These are phyloP conservation scores for Petroica traversi DNA, from an alignment of 2,113 vertebrate genomes.

Conservation along the genomic window DNA sequence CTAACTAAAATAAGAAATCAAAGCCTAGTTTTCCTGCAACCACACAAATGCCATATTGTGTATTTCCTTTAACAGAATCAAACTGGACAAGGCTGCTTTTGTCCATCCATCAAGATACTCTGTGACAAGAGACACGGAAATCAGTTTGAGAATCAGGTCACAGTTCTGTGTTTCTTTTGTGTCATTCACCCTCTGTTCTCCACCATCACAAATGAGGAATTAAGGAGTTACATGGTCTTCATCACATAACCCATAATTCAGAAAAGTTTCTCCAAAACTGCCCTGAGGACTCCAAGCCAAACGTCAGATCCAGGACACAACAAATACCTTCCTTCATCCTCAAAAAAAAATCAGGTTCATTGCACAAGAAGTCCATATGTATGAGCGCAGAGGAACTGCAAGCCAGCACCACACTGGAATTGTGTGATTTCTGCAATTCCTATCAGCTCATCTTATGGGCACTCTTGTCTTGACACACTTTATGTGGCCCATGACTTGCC, in stretches of 20 bases:
- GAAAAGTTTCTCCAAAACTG: not conserved
- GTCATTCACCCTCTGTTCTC: not conserved
- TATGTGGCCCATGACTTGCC: not conserved
- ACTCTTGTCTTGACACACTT: not conserved
- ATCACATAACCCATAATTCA: constrained; percentile 1
- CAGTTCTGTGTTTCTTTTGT: constrained; percentile 30
- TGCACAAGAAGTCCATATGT: not conserved
- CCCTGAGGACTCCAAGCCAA: not conserved
- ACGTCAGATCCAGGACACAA: not conserved
- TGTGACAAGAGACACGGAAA: not conserved
- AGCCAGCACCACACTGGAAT: fast-evolving
- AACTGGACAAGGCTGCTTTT: constrained; percentile 38
- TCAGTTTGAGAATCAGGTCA: constrained; percentile 11
- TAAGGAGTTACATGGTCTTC: constrained; percentile 5
- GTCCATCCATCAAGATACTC: not conserved
- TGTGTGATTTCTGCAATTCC: not conserved
- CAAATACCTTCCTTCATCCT: constrained; percentile 3
- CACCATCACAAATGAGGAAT: constrained; percentile 19
- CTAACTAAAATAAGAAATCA: not conserved
- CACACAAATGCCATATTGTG: not conserved
- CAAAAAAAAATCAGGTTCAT: not conserved
- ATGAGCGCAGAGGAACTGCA: not conserved
- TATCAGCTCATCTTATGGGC: not conserved
- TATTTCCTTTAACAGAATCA: not conserved
- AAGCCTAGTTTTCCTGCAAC: not conserved